phyloP scores from a whole-genome alignment of 2,888 invertebrate species.

The Galerucella nymphaeae region DNA sequence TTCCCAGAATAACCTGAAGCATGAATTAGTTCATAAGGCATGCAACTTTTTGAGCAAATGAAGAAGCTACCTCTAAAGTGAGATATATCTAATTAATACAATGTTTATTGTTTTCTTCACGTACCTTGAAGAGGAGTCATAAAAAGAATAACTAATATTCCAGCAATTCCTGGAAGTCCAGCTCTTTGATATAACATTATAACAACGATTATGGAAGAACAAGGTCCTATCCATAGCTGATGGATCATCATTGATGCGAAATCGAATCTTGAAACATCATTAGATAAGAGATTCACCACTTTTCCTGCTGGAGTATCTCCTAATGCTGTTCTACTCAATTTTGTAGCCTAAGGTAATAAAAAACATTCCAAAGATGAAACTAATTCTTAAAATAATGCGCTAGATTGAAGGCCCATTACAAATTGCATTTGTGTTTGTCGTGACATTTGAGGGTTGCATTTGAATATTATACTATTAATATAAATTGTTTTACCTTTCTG shows the following conservation, averaged over 20 bases:
- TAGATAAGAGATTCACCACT: constrained; percentile 91
- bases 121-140: constrained; percentile 86
- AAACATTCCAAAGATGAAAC: not conserved
- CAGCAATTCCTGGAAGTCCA: constrained; percentile 79
- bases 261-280: constrained; percentile 93
- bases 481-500: constrained; percentile 31
- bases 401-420: too few species aligned
- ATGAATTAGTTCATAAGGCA: not conserved
- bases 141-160: constrained; percentile 80
- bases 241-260: constrained; percentile 84
- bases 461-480: too few species aligned
- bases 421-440: too few species aligned
- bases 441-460: too few species aligned
- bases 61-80: too few species aligned
- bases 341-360: constrained; percentile 69
- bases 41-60: too few species aligned
- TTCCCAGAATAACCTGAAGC: constrained; percentile 72
- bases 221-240: constrained; percentile 88
- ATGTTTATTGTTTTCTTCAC: constrained; percentile 31
- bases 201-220: constrained; percentile 75
- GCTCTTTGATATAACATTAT: constrained; percentile 82
- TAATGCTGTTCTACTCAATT: constrained; percentile 76
- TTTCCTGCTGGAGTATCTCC: constrained; percentile 85
- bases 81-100: too few species aligned
- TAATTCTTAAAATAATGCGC: too few species aligned